A percentile compares a stretch with the other conserved stretches of the same genome.
Evolutionary conservation across 2,113 vertebrate genomes (phyloP).

Genomic region (Lasiurus cinereus): DNA sequence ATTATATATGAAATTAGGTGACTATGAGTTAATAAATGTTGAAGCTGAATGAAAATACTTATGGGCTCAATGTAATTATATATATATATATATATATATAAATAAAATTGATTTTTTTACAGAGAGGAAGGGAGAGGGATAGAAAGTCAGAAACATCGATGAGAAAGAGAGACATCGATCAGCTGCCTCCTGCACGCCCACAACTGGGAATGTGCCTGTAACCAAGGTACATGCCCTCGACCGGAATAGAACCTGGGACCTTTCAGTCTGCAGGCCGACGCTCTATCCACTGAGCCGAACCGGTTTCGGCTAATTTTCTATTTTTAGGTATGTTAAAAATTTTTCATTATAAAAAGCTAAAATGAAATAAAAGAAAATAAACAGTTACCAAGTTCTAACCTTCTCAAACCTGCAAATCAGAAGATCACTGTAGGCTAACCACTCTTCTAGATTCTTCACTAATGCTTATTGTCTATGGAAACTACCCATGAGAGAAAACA

Average conservation of each 20-base stretch:
- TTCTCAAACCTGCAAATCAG: conserved; percentile 25
- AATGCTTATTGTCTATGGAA: not conserved
- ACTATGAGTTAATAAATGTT: not conserved
- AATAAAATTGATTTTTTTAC: no score
- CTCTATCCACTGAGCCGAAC: no score
- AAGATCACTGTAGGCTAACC: not conserved
- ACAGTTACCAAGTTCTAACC: not conserved
- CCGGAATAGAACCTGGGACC: no score
- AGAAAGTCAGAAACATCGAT: no score
- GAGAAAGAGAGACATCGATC: no score
- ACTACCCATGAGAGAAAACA: not conserved
- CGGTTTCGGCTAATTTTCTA: not conserved
- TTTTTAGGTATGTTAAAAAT: not conserved
- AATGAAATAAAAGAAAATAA: conserved; percentile 42
- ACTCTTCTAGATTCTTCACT: conserved; percentile 8
- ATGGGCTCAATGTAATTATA: not conserved
- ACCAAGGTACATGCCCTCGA: no score
- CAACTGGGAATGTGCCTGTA: no score
- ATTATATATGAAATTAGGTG: not conserved
- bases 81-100: not conserved
- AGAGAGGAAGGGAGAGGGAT: no score
- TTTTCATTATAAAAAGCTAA: conserved; percentile 53
- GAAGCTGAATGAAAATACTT: not conserved
- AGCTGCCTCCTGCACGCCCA: no score
- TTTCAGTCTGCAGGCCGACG: no score